Evolutionary conservation across 2,888 invertebrate species (phyloP).

Genomic region (Pilophorus perplexus): DNA sequence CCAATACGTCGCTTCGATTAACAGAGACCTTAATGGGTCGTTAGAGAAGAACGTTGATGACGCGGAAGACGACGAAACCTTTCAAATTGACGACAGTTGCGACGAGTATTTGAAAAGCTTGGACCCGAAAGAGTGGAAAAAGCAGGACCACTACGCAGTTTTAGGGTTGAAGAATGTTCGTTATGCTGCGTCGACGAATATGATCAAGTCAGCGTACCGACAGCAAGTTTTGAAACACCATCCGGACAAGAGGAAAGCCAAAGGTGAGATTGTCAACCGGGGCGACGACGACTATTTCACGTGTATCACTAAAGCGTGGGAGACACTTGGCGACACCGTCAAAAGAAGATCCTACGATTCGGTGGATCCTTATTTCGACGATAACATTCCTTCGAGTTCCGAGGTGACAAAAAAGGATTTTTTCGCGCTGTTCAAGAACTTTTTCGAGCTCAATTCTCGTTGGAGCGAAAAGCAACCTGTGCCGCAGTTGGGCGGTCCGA

Average conservation of each 20-base stretch:
- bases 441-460: constrained; percentile 70
- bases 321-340: constrained; percentile 75
- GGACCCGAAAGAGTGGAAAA: constrained; percentile 94
- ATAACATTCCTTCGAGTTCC: constrained; percentile 72
- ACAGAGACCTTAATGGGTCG: constrained; percentile 33
- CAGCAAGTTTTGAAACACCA: constrained; percentile 91
- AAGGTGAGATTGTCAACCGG: constrained; percentile 79
- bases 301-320: constrained; percentile 96
- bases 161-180: constrained; percentile 82
- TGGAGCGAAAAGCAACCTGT: constrained; percentile 90
- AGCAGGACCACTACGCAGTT: constrained; percentile 57
- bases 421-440: constrained; percentile 41
- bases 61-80: constrained; percentile 38
- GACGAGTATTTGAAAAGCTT: constrained; percentile 79
- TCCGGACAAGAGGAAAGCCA: constrained; percentile 93
- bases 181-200: constrained; percentile 82
- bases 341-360: constrained; percentile 93
- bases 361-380: constrained; percentile 91
- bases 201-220: constrained; percentile 75
- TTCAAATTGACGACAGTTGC: constrained; percentile 61
- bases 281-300: constrained; percentile 98
- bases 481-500: constrained; percentile 75
- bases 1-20: constrained; percentile 56
- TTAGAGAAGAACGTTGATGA: constrained; percentile 24
- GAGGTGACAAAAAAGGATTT: constrained; percentile 61